Base-by-base conservation (phyloP, 1,140 invertebrate genomes). In the Ips nitidus region DNA sequence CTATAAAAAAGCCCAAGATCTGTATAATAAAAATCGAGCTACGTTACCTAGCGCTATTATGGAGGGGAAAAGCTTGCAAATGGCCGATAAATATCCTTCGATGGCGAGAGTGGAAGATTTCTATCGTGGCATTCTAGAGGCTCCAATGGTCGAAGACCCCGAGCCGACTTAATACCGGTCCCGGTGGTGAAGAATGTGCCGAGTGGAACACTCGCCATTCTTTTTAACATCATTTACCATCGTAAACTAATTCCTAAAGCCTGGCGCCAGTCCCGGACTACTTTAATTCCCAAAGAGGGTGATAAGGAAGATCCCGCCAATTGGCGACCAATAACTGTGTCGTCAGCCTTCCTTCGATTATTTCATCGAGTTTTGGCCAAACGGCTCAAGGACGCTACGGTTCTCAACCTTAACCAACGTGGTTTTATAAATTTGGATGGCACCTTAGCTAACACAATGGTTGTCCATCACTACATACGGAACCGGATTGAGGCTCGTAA, bases 1-100 rank as follows among this genome's bases (percentile, higher is more conserved):
- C n/a, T 47, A 6, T 47, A 47, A 47, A 47, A 47, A 47, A n/a
- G 45, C 45, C n/a, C 45, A 47, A 47, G 45, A 47, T n/a, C 45
- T 47, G 5, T 47, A 6, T n/a, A 5, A 47, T 6, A 47, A 47
- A n/a, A n/a, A 5, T 5, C 45, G 45, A 5, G 5, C 45, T 6
- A 47, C 5, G 5, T n/a, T 47, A 5, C 1, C 45, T 47, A n/a
- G n/a, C 5, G 5, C 45, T 47, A 47, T 47, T 6, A 6, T 47
- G 5, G 45, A 6, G 5, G 45, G 45, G 5, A 47, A 47, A 47
- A n/a, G n/a, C n/a, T n/a, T 47, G 45, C 45, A 6, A n/a, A n/a
- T n/a, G 5, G 5, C 45, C n/a, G 45, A 47, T n/a, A n/a, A 47
- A 47, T 47, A 47, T 47, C 45, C 45, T 47, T 5, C 5, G 45